phyloP scores from a whole-genome alignment of 2,888 invertebrate genomes.

The Acheta domesticus region DNA sequence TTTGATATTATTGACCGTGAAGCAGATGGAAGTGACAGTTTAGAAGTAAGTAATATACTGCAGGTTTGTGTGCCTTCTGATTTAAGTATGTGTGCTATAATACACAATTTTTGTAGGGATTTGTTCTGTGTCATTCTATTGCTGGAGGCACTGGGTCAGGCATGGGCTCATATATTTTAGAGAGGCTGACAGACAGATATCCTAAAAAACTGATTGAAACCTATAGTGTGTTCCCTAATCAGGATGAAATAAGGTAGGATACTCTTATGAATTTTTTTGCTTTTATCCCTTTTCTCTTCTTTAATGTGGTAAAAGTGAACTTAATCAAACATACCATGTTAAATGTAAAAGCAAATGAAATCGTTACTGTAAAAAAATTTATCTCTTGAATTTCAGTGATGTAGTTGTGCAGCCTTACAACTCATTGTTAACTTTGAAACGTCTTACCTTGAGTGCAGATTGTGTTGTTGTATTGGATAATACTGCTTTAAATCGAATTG shows the following conservation, averaged over 20 bases:
- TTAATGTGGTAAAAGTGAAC: no score
- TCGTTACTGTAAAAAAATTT: no score
- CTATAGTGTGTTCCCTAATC: conserved; percentile 98
- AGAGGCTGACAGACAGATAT: conserved; percentile 85
- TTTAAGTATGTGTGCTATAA: no score
- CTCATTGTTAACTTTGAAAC: conserved; percentile 87
- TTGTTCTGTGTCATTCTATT: conserved; percentile 97
- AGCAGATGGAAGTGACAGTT: conserved; percentile 96
- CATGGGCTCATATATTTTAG: conserved; percentile 94
- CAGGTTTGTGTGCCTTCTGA: not conserved
- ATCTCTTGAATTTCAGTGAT: conserved; percentile 59
- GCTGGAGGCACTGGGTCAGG: conserved; percentile 99
- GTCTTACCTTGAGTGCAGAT: conserved; percentile 93
- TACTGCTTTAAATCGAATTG: conserved; percentile 91
- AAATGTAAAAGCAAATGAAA: no score
- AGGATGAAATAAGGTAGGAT: conserved; percentile 80
- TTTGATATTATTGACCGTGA: conserved; percentile 98
- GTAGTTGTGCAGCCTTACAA: conserved; percentile 97
- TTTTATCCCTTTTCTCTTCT: no score
- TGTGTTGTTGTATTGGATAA: conserved; percentile 97
- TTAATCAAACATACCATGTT: no score
- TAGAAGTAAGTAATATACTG: conserved; percentile 63
- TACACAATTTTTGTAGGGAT: conserved; percentile 59
- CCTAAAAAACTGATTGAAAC: conserved; percentile 98
- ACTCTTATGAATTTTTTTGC: no score